phyloP scores from a whole-genome alignment of 2,888 invertebrate species.

The Nomada hirtipes region DNA sequence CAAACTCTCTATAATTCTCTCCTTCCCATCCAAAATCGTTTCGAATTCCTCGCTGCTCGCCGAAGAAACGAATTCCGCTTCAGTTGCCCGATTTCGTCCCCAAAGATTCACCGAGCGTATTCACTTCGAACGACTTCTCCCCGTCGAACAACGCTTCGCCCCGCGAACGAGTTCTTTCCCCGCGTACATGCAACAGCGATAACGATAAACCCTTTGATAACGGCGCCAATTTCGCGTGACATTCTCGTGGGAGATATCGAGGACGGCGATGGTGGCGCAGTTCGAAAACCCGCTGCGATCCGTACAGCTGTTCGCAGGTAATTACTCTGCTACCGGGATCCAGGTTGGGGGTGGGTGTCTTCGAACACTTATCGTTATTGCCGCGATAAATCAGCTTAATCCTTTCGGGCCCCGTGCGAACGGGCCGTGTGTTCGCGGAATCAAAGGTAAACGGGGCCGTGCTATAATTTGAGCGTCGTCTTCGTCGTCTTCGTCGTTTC shows the following conservation, averaged over 20 bases:
- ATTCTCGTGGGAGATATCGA: conserved; percentile 46
- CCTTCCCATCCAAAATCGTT: no score
- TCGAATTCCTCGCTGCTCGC: no score
- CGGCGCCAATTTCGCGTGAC: conserved; percentile 67
- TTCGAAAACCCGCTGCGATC: conserved; percentile 63
- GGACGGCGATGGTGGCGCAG: conserved; percentile 23
- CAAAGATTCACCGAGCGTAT: conserved; percentile 36
- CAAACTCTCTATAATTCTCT: no score
- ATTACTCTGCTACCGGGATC: conserved; percentile 50
- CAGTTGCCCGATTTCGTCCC: neutral
- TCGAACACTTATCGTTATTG: conserved; percentile 68
- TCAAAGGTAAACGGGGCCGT: conserved; percentile 20
- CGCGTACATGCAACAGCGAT: conserved; percentile 60
- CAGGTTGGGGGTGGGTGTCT: conserved; percentile 47
- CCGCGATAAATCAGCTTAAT: conserved; percentile 65
- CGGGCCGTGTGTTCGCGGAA: conserved; percentile 42
- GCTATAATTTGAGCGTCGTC: conserved; percentile 41
- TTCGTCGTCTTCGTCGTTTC: neutral
- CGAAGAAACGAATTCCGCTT: no score
- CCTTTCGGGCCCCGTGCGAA: conserved; percentile 34
- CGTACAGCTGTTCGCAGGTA: conserved; percentile 63
- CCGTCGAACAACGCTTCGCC: conserved; percentile 40
- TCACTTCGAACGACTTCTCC: conserved; percentile 51
- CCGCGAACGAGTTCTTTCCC: conserved; percentile 53
- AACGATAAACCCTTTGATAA: conserved; percentile 72